phyloP scores from a whole-genome alignment of 2,888 invertebrate genomes.

The Epirrhoe alternata region DNA sequence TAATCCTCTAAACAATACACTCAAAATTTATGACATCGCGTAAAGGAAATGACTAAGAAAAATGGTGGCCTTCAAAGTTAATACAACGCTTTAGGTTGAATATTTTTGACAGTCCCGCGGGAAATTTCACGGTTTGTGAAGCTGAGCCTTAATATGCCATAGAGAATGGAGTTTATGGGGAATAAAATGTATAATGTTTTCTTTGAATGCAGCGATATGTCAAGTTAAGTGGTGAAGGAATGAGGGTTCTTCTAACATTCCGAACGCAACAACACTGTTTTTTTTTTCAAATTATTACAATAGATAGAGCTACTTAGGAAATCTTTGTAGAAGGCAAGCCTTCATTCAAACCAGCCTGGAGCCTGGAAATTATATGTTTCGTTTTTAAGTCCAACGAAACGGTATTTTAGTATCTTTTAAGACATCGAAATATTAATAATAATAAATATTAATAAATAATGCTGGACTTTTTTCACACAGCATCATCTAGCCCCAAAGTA shows the following conservation, averaged over 20 bases:
- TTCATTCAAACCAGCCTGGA: too few species aligned
- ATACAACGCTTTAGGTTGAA: constrained; percentile 41
- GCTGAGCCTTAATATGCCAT: constrained; percentile 23
- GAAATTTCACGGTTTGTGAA: constrained; percentile 39
- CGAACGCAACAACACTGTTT: not conserved
- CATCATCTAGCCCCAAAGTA: too few species aligned
- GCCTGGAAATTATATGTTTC: too few species aligned
- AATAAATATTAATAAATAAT: too few species aligned
- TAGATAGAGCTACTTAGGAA: too few species aligned
- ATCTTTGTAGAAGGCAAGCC: too few species aligned
- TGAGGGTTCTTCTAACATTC: not conserved
- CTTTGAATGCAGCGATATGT: constrained; percentile 6
- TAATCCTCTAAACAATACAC: constrained; percentile 32
- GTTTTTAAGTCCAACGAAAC: too few species aligned
- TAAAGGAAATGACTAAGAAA: constrained; percentile 40
- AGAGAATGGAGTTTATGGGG: constrained; percentile 35
- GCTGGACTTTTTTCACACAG: too few species aligned
- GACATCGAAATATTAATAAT: too few species aligned
- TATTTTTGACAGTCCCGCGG: constrained; percentile 39
- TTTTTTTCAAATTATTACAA: not conserved
- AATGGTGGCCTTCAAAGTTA: constrained; percentile 40
- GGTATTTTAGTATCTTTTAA: too few species aligned
- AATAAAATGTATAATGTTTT: constrained; percentile 23
- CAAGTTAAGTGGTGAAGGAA: constrained; percentile 3
- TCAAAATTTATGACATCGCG: constrained; percentile 29